phyloP scores from a whole-genome alignment of 2,797 vertebrate species.

The Kryptopterus vitreolus region DNA sequence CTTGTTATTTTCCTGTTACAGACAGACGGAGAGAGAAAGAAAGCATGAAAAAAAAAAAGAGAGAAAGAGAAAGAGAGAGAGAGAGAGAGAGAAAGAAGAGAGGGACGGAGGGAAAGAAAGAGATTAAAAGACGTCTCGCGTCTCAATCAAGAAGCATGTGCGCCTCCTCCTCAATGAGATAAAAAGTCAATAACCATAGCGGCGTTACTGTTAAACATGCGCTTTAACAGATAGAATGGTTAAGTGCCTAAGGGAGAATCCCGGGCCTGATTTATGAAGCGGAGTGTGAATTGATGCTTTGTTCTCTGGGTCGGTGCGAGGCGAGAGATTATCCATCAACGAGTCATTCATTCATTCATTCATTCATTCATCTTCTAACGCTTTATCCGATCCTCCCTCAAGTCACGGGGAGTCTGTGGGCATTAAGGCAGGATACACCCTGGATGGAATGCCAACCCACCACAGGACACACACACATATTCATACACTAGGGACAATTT shows the following conservation, averaged over 20 bases:
- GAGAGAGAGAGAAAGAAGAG: too few species aligned
- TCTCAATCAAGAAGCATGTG: background rate
- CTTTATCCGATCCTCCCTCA: too few species aligned
- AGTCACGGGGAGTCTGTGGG: too few species aligned
- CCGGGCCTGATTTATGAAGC: conserved; percentile 4
- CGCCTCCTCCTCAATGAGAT: background rate
- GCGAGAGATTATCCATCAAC: background rate
- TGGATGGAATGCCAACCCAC: too few species aligned
- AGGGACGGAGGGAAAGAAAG: too few species aligned
- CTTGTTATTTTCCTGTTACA: conserved; percentile 8
- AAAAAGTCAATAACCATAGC: conserved; percentile 10
- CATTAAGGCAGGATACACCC: too few species aligned
- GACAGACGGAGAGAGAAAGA: background rate
- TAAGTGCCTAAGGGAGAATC: background rate
- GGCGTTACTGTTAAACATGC: conserved; percentile 7
- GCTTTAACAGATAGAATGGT: background rate
- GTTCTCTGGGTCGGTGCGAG: background rate
- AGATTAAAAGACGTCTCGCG: background rate
- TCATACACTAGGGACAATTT: too few species aligned
- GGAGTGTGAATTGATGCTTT: background rate
- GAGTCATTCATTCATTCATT: background rate
- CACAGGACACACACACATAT: too few species aligned
- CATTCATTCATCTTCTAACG: too few species aligned
- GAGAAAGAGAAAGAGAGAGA: background rate
- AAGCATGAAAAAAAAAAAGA: background rate